Percentiles rank a stretch among this genome's conserved stretches.
phyloP scores from a whole-genome alignment of 1,140 invertebrate species.

The Drosophila busckii region DNA sequence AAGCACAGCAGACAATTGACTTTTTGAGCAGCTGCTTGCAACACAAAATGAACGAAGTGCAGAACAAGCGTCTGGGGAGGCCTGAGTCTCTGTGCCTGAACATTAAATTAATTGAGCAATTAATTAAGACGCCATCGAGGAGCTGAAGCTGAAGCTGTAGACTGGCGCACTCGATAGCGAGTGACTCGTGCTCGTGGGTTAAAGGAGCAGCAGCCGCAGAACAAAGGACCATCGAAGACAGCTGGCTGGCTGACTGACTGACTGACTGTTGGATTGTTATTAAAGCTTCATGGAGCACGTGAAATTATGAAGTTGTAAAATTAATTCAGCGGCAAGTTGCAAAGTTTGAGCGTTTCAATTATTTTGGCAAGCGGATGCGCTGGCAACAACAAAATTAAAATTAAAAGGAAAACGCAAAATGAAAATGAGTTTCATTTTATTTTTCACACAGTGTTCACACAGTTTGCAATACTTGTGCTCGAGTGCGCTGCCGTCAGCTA shows the following conservation, averaged over 20 bases:
- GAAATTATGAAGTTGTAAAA: constrained; percentile 75
- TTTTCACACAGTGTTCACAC: constrained; percentile 37
- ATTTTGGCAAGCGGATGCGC: constrained; percentile 51
- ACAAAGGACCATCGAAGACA: constrained; percentile 65
- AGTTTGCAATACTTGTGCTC: constrained; percentile 72
- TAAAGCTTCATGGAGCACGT: constrained; percentile 60
- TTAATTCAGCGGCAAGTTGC: constrained; percentile 71
- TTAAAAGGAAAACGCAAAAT: constrained; percentile 43
- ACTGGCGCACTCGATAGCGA: constrained; percentile 8
- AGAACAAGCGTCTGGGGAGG: constrained; percentile 6
- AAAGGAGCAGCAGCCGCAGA: constrained; percentile 52
- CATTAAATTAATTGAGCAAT: constrained; percentile 77
- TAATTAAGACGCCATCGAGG: constrained; percentile 72
- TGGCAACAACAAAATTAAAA: constrained; percentile 46
- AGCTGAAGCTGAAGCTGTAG: constrained; percentile 23
- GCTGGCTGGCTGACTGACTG: constrained; percentile 28
- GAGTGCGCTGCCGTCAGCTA: constrained; percentile 68
- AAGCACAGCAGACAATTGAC: constrained; percentile 63
- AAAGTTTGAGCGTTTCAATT: constrained; percentile 75
- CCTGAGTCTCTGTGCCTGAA: constrained; percentile 36
- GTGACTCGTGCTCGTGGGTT: constrained; percentile 31
- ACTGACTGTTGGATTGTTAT: constrained; percentile 37
- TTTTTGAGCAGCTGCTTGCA: constrained; percentile 41
- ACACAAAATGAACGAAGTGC: constrained; percentile 16
- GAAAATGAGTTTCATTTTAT: constrained; percentile 61